phyloP scores from a whole-genome alignment of 2,888 invertebrate species.

The Spilosoma lubricipeda region DNA sequence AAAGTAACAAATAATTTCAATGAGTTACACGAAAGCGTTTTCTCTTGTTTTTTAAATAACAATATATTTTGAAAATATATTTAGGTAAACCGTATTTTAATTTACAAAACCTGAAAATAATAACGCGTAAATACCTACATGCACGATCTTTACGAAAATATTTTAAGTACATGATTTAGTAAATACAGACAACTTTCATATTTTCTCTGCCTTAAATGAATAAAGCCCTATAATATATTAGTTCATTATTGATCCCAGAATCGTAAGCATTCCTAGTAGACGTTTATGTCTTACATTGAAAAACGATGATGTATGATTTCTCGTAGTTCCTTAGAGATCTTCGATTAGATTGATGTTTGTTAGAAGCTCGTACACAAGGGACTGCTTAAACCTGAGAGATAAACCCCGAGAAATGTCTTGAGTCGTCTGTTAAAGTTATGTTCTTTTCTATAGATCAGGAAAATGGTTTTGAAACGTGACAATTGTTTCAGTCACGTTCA shows the following conservation, averaged over 20 bases:
- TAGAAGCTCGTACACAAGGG: constrained; percentile 53
- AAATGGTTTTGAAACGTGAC: constrained; percentile 48
- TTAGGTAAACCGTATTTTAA: background rate
- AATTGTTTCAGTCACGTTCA: constrained; percentile 43
- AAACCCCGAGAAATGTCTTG: constrained; percentile 34
- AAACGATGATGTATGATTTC: constrained; percentile 55
- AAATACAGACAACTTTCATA: constrained; percentile 51
- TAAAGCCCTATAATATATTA: constrained; percentile 48
- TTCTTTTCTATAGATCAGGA: constrained; percentile 33
- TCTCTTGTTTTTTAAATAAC: background rate
- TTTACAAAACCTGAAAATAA: no score
- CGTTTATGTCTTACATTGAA: constrained; percentile 44
- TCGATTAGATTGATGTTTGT: constrained; percentile 50
- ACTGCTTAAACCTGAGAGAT: constrained; percentile 51
- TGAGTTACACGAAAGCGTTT: background rate
- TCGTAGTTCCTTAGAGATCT: constrained; percentile 41
- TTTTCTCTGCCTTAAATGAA: constrained; percentile 53
- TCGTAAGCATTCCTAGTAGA: constrained; percentile 51
- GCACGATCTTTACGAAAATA: background rate
- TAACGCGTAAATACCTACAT: background rate
- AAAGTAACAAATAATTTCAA: constrained; percentile 9
- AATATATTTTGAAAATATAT: background rate
- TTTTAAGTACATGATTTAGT: background rate
- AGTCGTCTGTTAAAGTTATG: constrained; percentile 48
- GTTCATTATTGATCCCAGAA: constrained; percentile 37